phyloP scores from a whole-genome alignment of 2,113 vertebrate species.

The Mustela lutreola region DNA sequence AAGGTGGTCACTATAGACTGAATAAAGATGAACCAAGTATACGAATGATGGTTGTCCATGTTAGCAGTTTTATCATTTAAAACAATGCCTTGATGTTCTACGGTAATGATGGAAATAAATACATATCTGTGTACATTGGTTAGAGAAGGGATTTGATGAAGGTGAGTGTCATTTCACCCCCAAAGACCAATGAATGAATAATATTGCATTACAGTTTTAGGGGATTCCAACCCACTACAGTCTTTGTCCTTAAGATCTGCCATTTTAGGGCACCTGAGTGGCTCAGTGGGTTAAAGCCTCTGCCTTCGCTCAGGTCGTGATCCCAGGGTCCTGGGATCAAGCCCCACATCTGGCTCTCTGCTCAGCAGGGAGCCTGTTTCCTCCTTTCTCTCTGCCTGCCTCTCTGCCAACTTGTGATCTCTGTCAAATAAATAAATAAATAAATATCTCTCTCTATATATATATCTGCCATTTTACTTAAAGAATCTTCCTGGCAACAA shows the following conservation, averaged over 20 bases:
- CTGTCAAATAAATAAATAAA: too few species aligned
- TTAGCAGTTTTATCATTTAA: neutral
- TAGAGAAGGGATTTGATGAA: neutral
- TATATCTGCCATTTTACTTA: neutral
- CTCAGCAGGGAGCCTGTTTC: too few species aligned
- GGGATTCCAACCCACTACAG: neutral
- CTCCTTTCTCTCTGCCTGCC: too few species aligned
- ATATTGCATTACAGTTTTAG: neutral
- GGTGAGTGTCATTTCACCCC: neutral
- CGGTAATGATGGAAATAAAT: neutral
- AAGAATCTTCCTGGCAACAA: neutral
- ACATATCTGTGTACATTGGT: neutral
- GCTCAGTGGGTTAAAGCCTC: too few species aligned
- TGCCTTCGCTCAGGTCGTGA: too few species aligned
- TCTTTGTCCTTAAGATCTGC: neutral
- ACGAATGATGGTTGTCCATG: neutral
- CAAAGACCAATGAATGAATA: neutral
- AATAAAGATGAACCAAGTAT: neutral
- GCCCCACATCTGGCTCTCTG: too few species aligned
- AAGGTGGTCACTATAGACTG: neutral
- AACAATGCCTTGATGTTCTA: neutral
- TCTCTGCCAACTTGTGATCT: too few species aligned
- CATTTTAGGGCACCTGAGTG: neutral
- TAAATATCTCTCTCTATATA: too few species aligned
- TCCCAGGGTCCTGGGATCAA: too few species aligned